These are phyloP conservation scores for Mohoua ochrocephala DNA, from an alignment of 2,113 vertebrate species.

Conservation along the genomic window DNA sequence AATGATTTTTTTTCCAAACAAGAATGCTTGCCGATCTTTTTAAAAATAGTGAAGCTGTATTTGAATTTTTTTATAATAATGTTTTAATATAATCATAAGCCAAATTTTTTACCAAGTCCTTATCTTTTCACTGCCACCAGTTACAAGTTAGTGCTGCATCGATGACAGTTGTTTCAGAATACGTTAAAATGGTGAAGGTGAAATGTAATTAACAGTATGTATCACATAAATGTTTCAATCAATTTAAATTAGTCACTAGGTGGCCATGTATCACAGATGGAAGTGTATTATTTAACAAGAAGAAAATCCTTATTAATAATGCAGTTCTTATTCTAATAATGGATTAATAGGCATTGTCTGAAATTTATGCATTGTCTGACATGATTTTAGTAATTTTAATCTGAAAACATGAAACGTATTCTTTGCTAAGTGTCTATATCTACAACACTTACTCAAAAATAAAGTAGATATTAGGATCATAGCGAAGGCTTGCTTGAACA, in stretches of 20 bases:
- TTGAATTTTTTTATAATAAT: background rate
- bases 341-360: background rate
- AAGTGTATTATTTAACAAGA: conserved; percentile 34
- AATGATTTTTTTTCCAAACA: background rate
- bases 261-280: conserved; percentile 28
- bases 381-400: background rate
- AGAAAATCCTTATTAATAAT: conserved; percentile 33
- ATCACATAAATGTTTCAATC: conserved; percentile 31
- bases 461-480: background rate
- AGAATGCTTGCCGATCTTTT: background rate
- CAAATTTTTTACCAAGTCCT: background rate
- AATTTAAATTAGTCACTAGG: conserved; percentile 56
- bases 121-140: background rate
- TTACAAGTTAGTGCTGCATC: background rate
- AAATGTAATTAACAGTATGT: conserved; percentile 35
- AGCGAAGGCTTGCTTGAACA: background rate
- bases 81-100: background rate
- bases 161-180: background rate
- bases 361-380: background rate
- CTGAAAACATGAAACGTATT: background rate
- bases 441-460: background rate
- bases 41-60: background rate
- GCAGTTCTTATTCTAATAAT: background rate
- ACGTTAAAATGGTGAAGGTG: conserved; percentile 11
- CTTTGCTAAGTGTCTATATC: background rate